Base-by-base conservation (phyloP, 2,113 vertebrate genomes). In the Eulemur rufifrons region DNA sequence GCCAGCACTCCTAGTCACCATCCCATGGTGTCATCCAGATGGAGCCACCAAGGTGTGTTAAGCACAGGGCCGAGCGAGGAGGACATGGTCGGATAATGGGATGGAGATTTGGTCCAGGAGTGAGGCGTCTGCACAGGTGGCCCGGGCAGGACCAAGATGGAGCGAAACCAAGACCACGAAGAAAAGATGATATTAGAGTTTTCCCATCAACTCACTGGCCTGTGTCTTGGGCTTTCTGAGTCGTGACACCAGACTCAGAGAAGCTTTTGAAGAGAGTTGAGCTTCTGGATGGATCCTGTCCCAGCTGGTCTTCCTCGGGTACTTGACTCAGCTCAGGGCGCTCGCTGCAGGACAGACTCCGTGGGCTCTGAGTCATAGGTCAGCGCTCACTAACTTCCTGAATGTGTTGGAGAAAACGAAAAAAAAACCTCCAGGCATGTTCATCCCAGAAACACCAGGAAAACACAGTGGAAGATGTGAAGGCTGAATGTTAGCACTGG, bases 281-380 rank as follows among this genome's bases (percentile, higher is more conserved):
- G 52, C 12, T 18, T n/a, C 23, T 18, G 17, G 21, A 78, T 23
- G 34, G 47, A 27, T 29, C 1, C 12, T 12, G 13, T 63, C 20
- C 23, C 9, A 69, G 42, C 74, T 34, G 32, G 5, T 56, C 56
- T 34, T 27, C 74, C 63, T 10, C 9, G 15, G 56, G 34, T 39
- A 52, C 20, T 56, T 9, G 81, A 89, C 42, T 80, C 83, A 77
- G 74, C 63, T 8, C 5, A 3, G 47, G 39, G 34, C 21, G 1
- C 73, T 83, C 5, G 73, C 68, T 52, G 56, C 5, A 17, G 23
- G 32, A 64, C 10, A 54, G 69, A 23, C 25, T 17, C 66, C 90
- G 34, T 12, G 10, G 50, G 17, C 14, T 63, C 37, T 97, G 95
- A 96, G 66, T 97, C 92, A 91, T 25, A 82, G 73, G 92, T 97